phyloP scores from a whole-genome alignment of 2,113 vertebrate species.

The Coreoperca whiteheadi region DNA sequence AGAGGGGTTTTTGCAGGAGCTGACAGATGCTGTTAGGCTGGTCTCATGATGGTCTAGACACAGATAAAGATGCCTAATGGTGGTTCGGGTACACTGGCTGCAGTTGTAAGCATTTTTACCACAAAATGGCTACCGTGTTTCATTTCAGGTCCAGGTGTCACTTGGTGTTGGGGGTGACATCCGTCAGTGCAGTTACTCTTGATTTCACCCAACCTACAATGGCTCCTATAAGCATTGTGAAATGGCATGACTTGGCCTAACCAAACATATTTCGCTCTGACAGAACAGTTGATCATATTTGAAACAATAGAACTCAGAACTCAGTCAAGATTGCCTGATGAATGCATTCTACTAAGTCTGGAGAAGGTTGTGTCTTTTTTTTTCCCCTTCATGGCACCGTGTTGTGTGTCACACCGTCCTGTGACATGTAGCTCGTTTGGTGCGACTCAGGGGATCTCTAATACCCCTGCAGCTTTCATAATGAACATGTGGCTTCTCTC shows the following conservation, averaged over 20 bases:
- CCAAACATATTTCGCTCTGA: constrained; percentile 25
- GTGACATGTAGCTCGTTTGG: constrained; percentile 81
- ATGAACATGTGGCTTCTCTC: constrained; percentile 85
- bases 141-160: constrained; percentile 42
- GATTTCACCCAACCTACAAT: constrained; percentile 14
- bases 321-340: constrained; percentile 75
- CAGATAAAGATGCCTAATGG: constrained; percentile 78
- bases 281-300: constrained; percentile 42
- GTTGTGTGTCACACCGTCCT: constrained; percentile 78
- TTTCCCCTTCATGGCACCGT: constrained; percentile 49
- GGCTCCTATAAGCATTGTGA: constrained; percentile 13
- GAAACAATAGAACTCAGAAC: constrained; percentile 67
- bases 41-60: constrained; percentile 73
- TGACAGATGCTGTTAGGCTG: constrained; percentile 77
- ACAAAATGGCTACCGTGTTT: constrained; percentile 70
- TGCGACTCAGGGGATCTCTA: constrained; percentile 81
- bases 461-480: constrained; percentile 85
- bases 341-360: constrained; percentile 73
- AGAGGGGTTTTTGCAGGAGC: constrained; percentile 64
- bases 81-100: constrained; percentile 54
- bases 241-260: constrained; percentile 12
- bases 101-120: constrained; percentile 69
- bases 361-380: constrained; percentile 57
- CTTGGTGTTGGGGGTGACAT: constrained; percentile 29
- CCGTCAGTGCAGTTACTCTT: constrained; percentile 38